A percentile compares a stretch with the other conserved stretches of the same genome.
Conservation (phyloP, 2,888 invertebrate species). For the Clitarchus hookeri region DNA sequence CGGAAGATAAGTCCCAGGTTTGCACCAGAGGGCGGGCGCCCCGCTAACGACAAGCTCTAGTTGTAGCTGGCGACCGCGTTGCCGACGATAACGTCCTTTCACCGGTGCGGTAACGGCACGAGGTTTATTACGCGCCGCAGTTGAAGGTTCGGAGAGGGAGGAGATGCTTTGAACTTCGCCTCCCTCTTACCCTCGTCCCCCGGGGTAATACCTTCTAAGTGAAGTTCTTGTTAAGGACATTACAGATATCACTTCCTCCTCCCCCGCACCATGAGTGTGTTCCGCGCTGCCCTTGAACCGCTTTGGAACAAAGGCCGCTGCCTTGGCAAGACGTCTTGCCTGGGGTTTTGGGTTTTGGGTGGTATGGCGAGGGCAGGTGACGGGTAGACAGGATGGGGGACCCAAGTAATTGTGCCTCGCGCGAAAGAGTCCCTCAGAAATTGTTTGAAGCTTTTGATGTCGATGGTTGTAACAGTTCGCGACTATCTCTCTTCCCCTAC, state of each 20-base stretch:
- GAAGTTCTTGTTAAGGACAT: background rate
- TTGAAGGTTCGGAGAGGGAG: background rate
- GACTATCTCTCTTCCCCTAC: background rate
- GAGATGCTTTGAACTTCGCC: too few relatives aligned
- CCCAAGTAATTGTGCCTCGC: background rate
- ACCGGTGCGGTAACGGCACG: background rate
- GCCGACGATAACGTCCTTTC: background rate
- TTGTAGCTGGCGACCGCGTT: background rate
- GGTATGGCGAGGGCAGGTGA: too few relatives aligned
- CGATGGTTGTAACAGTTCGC: conserved; percentile 9
- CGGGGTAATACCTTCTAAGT: background rate
- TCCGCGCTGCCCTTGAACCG: background rate
- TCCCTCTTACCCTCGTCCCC: too few relatives aligned
- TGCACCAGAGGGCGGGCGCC: background rate
- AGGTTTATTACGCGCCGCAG: background rate
- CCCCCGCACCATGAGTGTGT: too few relatives aligned
- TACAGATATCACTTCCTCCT: background rate
- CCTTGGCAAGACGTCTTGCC: background rate
- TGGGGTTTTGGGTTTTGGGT: too few relatives aligned
- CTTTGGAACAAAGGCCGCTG: background rate
- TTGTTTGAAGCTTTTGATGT: conserved; percentile 14
- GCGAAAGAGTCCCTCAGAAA: background rate
- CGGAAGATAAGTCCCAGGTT: background rate
- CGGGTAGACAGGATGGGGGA: background rate
- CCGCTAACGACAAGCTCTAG: background rate